These are phyloP conservation scores for Notarius lentiginosus DNA, from an alignment of 2,113 vertebrate genomes.

Conservation along the genomic window DNA sequence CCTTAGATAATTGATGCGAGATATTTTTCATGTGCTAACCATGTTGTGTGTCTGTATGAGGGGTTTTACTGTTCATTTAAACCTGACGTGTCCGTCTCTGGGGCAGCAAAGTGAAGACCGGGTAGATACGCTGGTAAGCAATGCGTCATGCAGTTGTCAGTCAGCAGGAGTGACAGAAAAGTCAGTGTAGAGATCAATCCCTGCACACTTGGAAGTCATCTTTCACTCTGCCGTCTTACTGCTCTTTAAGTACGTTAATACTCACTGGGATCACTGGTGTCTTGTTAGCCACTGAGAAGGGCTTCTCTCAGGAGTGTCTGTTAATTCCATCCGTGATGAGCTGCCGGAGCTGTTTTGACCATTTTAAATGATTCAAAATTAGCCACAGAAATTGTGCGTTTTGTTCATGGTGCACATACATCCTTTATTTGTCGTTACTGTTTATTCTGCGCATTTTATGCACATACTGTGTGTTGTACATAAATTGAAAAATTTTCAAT, in stretches of 20 bases:
- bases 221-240: neutral
- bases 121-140: neutral
- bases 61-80: neutral
- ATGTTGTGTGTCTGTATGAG: neutral
- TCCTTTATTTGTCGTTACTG: neutral
- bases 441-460: neutral
- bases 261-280: conserved; percentile 8
- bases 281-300: neutral
- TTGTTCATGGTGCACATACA: neutral
- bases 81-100: neutral
- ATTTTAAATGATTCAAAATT: neutral
- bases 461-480: neutral
- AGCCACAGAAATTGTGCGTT: neutral
- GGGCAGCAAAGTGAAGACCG: neutral
- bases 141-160: conserved; percentile 2
- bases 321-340: neutral
- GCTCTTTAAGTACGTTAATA: neutral
- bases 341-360: neutral
- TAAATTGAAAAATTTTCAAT: neutral
- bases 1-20: conserved; percentile 17
- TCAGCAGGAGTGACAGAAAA: neutral
- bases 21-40: neutral
- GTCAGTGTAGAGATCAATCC: neutral
- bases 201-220: neutral
- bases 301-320: neutral